These are phyloP conservation scores for Sternarchorhynchus goeldii DNA, from an alignment of 2,797 vertebrate genomes.

Conservation along the genomic window DNA sequence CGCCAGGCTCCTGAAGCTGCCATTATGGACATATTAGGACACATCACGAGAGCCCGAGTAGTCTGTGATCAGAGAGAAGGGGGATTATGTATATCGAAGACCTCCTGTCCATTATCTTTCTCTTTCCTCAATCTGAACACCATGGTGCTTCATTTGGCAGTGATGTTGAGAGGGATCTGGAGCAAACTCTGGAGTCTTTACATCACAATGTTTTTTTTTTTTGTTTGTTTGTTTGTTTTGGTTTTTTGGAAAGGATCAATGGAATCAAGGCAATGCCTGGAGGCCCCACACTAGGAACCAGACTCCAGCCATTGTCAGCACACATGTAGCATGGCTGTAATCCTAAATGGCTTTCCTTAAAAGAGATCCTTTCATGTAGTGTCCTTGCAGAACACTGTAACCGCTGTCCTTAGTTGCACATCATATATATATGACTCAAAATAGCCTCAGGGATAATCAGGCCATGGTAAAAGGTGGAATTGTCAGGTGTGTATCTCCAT, in stretches of 20 bases:
- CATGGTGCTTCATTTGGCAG: conserved; percentile 16
- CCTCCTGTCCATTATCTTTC: conserved; percentile 39
- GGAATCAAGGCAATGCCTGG: conserved; percentile 8
- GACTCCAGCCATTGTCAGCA: conserved; percentile 24
- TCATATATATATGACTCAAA: not conserved
- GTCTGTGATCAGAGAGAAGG: not conserved
- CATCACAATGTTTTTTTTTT: conserved; percentile 35
- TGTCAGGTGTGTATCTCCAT: no score
- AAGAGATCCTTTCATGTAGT: not conserved
- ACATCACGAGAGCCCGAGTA: conserved; percentile 11
- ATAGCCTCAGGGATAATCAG: not conserved
- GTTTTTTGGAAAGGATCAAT: conserved; percentile 23
- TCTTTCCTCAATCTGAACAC: conserved; percentile 22
- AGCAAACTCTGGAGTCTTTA: conserved; percentile 7
- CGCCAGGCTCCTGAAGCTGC: conserved; percentile 21
- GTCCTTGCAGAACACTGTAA: conserved; percentile 11
- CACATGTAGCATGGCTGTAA: conserved; percentile 28
- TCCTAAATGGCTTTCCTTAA: conserved; percentile 25
- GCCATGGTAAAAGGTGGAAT: not conserved
- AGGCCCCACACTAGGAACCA: conserved; percentile 21
- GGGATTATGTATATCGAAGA: conserved; percentile 56
- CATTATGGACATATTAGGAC: conserved; percentile 41
- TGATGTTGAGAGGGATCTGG: not conserved
- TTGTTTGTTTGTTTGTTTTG: not conserved
- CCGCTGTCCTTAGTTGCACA: not conserved